Conservation (phyloP, 2,797 vertebrate species). For the Limosa lapponica region DNA sequence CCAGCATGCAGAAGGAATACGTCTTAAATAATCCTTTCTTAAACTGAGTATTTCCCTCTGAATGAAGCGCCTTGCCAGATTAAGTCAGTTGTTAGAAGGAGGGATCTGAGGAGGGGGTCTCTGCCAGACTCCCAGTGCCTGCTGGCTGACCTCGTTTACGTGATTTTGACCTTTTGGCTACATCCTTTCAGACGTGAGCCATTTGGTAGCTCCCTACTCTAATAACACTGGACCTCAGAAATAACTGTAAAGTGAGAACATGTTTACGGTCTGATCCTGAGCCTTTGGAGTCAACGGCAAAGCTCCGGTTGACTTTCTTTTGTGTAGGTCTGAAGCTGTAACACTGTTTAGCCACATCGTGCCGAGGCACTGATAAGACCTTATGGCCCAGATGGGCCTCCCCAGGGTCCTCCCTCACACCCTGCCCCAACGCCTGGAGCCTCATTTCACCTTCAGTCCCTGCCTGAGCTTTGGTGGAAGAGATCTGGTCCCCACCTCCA, state of each 20-base stretch:
- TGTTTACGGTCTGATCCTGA: neutral
- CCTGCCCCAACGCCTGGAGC: neutral
- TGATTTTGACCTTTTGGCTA: neutral
- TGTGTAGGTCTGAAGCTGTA: neutral
- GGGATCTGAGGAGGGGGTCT: neutral
- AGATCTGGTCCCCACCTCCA: neutral
- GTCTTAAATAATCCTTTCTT: neutral
- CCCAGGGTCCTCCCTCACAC: neutral
- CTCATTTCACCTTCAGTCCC: neutral
- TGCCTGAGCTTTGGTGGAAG: neutral
- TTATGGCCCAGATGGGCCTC: neutral
- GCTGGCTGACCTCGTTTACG: neutral
- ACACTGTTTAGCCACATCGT: accelerated
- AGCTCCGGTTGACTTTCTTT: neutral
- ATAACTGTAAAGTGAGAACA: neutral
- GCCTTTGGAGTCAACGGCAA: neutral
- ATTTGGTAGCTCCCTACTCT: neutral
- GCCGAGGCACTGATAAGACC: neutral
- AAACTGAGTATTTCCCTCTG: neutral
- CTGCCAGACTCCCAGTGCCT: neutral
- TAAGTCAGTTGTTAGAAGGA: neutral
- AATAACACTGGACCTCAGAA: neutral
- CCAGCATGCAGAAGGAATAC: neutral
- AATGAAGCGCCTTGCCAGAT: neutral
- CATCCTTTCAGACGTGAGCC: neutral